Evolutionary conservation across 37 sponge, comb jelly and placozoan genomes (phyloP).

Genomic region (Agelas oroides): DNA sequence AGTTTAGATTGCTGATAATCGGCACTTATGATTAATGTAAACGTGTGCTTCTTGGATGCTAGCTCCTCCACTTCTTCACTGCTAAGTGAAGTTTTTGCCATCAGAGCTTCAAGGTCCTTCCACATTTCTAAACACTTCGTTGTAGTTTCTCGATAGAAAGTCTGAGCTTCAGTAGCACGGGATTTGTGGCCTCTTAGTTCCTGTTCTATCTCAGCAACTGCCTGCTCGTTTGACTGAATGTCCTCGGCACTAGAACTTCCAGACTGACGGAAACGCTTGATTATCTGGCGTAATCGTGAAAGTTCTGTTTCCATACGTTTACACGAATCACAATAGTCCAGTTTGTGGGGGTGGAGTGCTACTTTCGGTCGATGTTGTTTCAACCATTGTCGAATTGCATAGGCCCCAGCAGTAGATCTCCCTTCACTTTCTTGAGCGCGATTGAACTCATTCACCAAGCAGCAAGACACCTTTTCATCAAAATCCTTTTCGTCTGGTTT

Average conservation of each 20-base stretch:
- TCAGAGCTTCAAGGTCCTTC: background rate
- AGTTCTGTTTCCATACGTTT: slow-evolving; percentile 14
- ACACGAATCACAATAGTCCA: slow-evolving; percentile 66
- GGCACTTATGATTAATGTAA: slow-evolving; percentile 12
- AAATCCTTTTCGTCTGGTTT: slow-evolving; percentile 1
- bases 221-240: background rate
- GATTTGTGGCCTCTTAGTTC: slow-evolving; percentile 6
- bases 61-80: background rate
- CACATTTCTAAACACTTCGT: slow-evolving; percentile 5
- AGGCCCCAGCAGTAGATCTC: background rate
- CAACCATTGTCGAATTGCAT: slow-evolving; percentile 47
- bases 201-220: background rate
- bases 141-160: slow-evolving; percentile 10
- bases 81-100: background rate
- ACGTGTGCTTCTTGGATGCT: background rate
- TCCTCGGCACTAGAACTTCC: slow-evolving; percentile 18
- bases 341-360: slow-evolving; percentile 31
- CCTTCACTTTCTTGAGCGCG: slow-evolving; percentile 35
- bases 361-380: slow-evolving; percentile 37
- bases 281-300: background rate
- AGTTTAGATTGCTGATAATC: slow-evolving; percentile 38
- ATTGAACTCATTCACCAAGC: slow-evolving; percentile 45
- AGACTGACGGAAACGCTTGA: slow-evolving; percentile 19
- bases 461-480: slow-evolving; percentile 16
- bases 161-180: background rate